Evolutionary conservation across 2,888 invertebrate species (phyloP).

Genomic region (Torymus tubicola): DNA sequence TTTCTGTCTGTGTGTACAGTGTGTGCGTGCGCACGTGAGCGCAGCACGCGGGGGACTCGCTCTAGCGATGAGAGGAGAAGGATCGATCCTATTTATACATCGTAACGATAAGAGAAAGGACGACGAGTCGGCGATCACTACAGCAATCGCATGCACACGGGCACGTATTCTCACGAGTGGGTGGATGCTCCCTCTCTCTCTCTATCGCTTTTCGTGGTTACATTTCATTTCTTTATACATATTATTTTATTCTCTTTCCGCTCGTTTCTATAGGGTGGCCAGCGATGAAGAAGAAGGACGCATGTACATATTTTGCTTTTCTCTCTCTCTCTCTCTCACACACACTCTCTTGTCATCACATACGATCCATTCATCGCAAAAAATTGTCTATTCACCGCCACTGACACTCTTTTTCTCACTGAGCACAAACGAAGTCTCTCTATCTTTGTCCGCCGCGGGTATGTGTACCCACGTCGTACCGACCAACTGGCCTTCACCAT

Average conservation of each 20-base stretch:
- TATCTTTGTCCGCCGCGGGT: conserved; percentile 53
- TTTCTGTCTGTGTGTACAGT: no score
- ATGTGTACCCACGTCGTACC: conserved; percentile 41
- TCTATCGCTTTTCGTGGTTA: no score
- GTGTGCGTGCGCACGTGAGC: no score
- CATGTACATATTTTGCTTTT: conserved; percentile 6
- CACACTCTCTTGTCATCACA: background rate
- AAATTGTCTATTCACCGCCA: conserved; percentile 54
- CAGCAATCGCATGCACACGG: no score
- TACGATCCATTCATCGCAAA: conserved; percentile 20
- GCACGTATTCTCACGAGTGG: no score
- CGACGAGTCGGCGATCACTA: conserved; percentile 27
- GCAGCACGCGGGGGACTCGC: no score
- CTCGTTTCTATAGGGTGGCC: conserved; percentile 10
- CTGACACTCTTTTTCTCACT: conserved; percentile 60
- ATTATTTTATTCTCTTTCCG: conserved; percentile 9
- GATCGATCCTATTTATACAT: conserved; percentile 28
- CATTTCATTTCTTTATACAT: no score
- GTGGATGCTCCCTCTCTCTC: no score
- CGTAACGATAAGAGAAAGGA: background rate
- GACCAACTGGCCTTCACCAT: conserved; percentile 58
- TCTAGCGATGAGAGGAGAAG: conserved; percentile 14
- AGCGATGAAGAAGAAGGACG: conserved; percentile 27
- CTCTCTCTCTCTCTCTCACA: no score
- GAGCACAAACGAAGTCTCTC: conserved; percentile 62